Evolutionary conservation across 2,113 vertebrate species (phyloP).

Genomic region (Rana temporaria): DNA sequence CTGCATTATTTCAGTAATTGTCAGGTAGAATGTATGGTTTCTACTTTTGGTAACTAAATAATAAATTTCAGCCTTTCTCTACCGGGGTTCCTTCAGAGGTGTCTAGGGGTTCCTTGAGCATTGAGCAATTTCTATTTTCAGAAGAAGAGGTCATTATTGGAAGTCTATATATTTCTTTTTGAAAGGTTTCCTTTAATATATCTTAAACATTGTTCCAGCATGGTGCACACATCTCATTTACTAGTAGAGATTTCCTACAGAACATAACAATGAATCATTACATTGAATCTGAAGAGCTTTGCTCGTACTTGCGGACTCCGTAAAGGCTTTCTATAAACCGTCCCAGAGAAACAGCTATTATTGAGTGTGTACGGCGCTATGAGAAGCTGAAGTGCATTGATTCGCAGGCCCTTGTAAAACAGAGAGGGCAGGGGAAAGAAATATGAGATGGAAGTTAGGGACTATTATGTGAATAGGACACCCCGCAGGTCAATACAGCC

Average conservation of each 20-base stretch:
- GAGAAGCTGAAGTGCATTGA: constrained; percentile 45
- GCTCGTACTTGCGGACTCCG: constrained; percentile 16
- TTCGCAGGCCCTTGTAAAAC: constrained; percentile 34
- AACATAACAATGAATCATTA: constrained; percentile 45
- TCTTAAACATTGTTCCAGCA: constrained; percentile 37
- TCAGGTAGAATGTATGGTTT: too few species aligned
- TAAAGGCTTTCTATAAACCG: constrained; percentile 43
- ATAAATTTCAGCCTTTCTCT: too few species aligned
- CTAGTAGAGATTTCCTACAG: constrained; percentile 32
- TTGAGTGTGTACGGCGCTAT: constrained; percentile 17
- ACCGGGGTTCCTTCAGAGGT: too few species aligned
- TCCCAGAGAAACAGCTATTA: constrained; percentile 46
- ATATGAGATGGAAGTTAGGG: constrained; percentile 42
- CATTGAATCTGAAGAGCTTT: constrained; percentile 20
- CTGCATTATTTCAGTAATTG: too few species aligned
- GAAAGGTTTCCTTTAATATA: neutral
- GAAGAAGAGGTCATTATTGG: too few species aligned
- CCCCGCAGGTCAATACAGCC: constrained; percentile 31
- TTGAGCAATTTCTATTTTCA: too few species aligned
- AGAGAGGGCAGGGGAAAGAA: constrained; percentile 38
- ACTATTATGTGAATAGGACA: constrained; percentile 46
- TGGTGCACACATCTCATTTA: constrained; percentile 37
- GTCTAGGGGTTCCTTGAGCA: too few species aligned
- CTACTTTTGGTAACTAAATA: too few species aligned
- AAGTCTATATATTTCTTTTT: too few species aligned